Evolutionary conservation across 2,888 invertebrate species (phyloP), one percentile per base, ranked within the genome.

Genomic region (Operophtera brumata): DNA sequence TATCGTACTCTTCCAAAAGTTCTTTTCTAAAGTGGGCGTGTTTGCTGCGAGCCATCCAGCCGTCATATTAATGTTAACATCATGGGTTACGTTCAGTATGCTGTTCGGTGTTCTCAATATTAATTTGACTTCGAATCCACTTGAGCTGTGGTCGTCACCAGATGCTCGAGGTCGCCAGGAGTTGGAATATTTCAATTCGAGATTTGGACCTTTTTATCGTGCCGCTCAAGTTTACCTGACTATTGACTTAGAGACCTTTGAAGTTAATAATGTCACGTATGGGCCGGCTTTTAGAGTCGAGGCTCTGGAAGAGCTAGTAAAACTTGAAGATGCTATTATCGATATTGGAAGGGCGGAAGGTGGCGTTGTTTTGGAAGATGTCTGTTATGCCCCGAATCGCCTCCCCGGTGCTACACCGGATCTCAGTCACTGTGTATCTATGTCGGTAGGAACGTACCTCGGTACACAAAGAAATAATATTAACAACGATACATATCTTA

Each of bases 101-200:
- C 86, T 93, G 3, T 93, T 91, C 62, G 98, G 98, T n/a, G 87
- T 94, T 8, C 53, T 87, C 0, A 87, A 87, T 50, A 80, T 97
- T 61, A 81, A 92, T 57, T 91, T 99, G 0, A 97, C 96, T 0
- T 94, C 97, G 0, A 94, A 97, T 78, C 98, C 99, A 0, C 94
- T 98, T 1, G 96, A 99, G 77, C 91, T 99, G 39, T 99, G 99
- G 99, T 96, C 98, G 0, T 91, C 97, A 0, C 94, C 96, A 1
- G 82, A 90, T 25, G 97, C 97, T 67, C 91, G 93, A 56, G 95
- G 97, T 32, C 92, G 98, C 54, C 75, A 92, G 36, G 96, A 99
- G 73, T 95, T 97, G 75, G 92, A 96, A 58, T 97, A 94, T 77
- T 99, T 95, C 71, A 98, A 99, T 78, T 82, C 91, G 10, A 93